phyloP scores from a whole-genome alignment of 2,113 vertebrate species.

The Nestor notabilis region DNA sequence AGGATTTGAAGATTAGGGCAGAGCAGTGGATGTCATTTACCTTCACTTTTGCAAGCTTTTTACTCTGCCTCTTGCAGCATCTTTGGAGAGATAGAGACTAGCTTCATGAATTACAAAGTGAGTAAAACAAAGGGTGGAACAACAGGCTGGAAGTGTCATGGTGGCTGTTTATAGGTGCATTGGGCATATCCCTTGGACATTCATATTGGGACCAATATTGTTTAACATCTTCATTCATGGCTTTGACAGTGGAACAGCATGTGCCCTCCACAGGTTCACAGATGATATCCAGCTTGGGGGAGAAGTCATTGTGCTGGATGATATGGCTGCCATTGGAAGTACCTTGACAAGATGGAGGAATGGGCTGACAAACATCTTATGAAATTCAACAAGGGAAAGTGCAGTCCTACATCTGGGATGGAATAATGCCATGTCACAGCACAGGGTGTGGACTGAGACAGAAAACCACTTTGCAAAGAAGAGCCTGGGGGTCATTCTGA shows the following conservation, averaged over 20 bases:
- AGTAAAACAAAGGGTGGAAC: neutral
- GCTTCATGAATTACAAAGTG: neutral
- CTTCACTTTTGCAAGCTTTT: neutral
- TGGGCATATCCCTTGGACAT: neutral
- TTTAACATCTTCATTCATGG: neutral
- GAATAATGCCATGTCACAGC: neutral
- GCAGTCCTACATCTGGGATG: neutral
- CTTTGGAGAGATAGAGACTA: neutral
- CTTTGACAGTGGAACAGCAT: neutral
- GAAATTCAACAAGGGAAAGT: neutral
- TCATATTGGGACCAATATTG: neutral
- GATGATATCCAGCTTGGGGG: neutral
- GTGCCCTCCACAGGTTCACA: neutral
- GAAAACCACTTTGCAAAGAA: neutral
- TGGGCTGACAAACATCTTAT: neutral
- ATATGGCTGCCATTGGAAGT: neutral
- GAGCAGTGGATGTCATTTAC: neutral
- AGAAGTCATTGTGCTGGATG: neutral
- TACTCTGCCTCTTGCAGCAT: neutral
- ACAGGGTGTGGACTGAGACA: neutral
- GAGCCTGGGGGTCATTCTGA: neutral
- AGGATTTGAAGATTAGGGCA: neutral
- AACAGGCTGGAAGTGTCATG: neutral
- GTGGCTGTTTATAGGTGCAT: neutral
- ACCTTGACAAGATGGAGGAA: neutral